Evolutionary conservation across 2,113 vertebrate species (phyloP).

Genomic region (Mormoops blainvillei): DNA sequence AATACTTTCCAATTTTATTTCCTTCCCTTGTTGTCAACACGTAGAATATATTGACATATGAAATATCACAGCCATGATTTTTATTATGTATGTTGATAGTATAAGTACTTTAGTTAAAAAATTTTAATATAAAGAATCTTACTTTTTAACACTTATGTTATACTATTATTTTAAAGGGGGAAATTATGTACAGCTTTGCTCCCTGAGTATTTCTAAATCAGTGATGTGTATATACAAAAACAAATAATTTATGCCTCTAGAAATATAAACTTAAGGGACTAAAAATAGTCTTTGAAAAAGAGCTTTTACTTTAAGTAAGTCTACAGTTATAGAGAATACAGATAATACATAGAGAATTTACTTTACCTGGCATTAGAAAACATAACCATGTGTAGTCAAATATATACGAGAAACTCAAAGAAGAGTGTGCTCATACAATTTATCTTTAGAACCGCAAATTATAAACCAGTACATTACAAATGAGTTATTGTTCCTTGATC

Average conservation of each 20-base stretch:
- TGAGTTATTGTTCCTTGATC: neutral
- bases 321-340: neutral
- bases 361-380: neutral
- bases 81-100: neutral
- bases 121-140: neutral
- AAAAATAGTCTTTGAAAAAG: neutral
- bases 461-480: neutral
- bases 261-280: neutral
- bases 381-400: neutral
- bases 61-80: neutral
- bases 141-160: neutral
- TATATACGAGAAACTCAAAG: neutral
- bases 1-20: neutral
- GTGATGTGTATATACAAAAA: neutral
- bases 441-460: neutral
- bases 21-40: neutral
- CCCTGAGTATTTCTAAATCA: neutral
- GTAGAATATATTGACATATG: neutral
- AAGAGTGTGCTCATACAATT: neutral
- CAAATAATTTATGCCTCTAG: neutral
- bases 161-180: neutral
- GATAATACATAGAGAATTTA: neutral
- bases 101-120: neutral
- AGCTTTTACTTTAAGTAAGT: neutral
- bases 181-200: neutral